phyloP scores from a whole-genome alignment of 2,888 invertebrate genomes.

The Sepiola atlantica region DNA sequence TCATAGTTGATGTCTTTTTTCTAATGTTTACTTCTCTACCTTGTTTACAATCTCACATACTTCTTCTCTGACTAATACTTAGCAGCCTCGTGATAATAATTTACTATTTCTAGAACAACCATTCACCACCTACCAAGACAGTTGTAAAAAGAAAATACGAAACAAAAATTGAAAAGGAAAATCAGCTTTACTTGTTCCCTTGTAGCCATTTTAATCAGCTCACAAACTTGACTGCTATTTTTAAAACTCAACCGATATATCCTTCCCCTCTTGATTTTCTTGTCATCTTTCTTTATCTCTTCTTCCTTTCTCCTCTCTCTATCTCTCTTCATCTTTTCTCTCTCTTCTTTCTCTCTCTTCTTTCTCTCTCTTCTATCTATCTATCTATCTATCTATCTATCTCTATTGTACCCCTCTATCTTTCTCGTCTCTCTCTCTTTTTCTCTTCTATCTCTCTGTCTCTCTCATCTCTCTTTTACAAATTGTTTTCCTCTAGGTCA shows the following conservation, averaged over 20 bases:
- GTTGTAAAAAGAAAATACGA: conserved; percentile 2
- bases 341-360: too few species aligned
- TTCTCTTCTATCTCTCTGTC: too few species aligned
- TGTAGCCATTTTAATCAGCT: conserved; percentile 10
- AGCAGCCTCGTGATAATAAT: background rate
- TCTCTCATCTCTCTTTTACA: too few species aligned
- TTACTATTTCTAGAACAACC: background rate
- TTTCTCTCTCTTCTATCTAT: background rate
- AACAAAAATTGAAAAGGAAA: conserved; percentile 32
- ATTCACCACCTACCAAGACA: too few species aligned
- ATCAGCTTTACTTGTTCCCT: background rate
- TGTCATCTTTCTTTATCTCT: too few species aligned
- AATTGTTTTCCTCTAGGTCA: too few species aligned
- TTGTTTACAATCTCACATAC: background rate
- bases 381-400: too few species aligned
- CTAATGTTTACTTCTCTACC: conserved; percentile 11
- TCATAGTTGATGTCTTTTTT: background rate
- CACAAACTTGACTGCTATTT: conserved; percentile 32
- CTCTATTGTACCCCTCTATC: too few species aligned
- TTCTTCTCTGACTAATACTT: background rate
- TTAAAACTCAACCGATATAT: background rate
- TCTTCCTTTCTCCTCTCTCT: background rate
- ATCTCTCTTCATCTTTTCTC: background rate
- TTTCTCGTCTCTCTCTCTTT: too few species aligned
- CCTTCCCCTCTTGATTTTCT: background rate